These are phyloP conservation scores for Tetranychus truncatus DNA, from an alignment of 2,888 invertebrate genomes.

Conservation along the genomic window DNA sequence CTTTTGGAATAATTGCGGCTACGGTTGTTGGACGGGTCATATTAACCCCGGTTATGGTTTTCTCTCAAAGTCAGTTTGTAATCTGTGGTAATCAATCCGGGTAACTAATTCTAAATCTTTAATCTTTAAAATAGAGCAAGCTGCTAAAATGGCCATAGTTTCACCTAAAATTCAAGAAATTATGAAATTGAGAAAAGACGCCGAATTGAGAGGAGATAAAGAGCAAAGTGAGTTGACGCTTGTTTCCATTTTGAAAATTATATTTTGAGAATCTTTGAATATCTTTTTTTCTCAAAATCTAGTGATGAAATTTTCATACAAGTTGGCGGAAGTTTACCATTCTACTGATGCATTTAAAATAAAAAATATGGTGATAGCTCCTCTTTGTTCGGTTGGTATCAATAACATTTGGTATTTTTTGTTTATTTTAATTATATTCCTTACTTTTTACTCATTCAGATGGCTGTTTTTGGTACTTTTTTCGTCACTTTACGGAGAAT, in stretches of 20 bases:
- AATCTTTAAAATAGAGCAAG: not conserved
- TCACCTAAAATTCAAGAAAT: not conserved
- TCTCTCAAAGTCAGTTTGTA: not conserved
- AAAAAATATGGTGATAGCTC: not conserved
- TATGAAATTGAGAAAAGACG: not conserved
- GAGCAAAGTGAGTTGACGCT: not conserved
- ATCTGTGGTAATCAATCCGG: not conserved
- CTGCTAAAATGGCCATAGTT: not conserved
- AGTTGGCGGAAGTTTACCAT: not conserved
- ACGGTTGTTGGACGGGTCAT: not conserved
- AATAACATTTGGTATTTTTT: not conserved
- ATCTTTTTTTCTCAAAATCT: no score
- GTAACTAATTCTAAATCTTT: not conserved
- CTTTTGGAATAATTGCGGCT: not conserved
- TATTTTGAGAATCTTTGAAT: not conserved
- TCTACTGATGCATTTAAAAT: not conserved
- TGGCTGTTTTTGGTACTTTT: not conserved
- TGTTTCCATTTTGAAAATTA: not conserved
- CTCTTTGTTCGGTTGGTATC: not conserved
- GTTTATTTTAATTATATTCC: not conserved
- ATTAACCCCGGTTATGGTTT: not conserved
- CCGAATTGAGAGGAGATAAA: not conserved
- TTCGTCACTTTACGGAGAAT: not conserved
- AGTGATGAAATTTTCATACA: not conserved
- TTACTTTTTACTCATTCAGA: not conserved